A percentile compares a stretch with the other conserved stretches of the same genome.
phyloP scores from a whole-genome alignment of 2,113 vertebrate species.

The Thunnus thynnus region DNA sequence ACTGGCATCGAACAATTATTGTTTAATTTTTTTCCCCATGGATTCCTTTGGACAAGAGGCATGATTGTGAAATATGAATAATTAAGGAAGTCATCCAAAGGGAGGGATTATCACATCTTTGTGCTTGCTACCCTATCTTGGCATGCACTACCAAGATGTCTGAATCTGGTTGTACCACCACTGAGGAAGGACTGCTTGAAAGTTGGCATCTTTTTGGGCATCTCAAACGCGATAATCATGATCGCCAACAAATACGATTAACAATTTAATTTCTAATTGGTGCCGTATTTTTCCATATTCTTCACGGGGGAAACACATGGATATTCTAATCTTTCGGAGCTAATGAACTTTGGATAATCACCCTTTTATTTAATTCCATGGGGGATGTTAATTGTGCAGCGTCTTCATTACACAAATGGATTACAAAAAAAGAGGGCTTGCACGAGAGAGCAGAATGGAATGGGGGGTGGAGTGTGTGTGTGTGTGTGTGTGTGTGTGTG shows the following conservation, averaged over 20 bases:
- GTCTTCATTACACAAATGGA: conserved; percentile 96
- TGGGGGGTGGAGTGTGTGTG: conserved; percentile 75
- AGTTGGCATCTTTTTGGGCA: conserved; percentile 93
- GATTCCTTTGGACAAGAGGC: conserved; percentile 83
- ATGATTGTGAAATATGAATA: conserved; percentile 86
- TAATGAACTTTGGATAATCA: conserved; percentile 98
- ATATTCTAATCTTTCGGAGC: conserved; percentile 91
- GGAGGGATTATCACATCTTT: conserved; percentile 88
- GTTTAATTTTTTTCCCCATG: conserved; percentile 69
- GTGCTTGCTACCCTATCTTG: conserved; percentile 82
- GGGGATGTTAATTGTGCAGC: conserved; percentile 92
- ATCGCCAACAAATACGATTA: conserved; percentile 78
- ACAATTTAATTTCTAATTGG: conserved; percentile 77
- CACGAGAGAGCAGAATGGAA: conserved; percentile 80
- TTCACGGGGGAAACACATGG: conserved; percentile 87
- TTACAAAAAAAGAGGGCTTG: conserved; percentile 90
- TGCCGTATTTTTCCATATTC: conserved; percentile 78
- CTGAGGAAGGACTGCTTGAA: conserved; percentile 70
- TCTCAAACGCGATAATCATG: conserved; percentile 66
- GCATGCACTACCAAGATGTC: conserved; percentile 82
- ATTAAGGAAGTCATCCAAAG: conserved; percentile 87
- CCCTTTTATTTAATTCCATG: conserved; percentile 87
- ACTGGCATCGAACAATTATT: conserved; percentile 65
- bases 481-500: conserved; percentile 54
- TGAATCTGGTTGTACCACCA: conserved; percentile 77